phyloP scores from a whole-genome alignment of 2,888 invertebrate species.

The Nasonovia ribisnigri region DNA sequence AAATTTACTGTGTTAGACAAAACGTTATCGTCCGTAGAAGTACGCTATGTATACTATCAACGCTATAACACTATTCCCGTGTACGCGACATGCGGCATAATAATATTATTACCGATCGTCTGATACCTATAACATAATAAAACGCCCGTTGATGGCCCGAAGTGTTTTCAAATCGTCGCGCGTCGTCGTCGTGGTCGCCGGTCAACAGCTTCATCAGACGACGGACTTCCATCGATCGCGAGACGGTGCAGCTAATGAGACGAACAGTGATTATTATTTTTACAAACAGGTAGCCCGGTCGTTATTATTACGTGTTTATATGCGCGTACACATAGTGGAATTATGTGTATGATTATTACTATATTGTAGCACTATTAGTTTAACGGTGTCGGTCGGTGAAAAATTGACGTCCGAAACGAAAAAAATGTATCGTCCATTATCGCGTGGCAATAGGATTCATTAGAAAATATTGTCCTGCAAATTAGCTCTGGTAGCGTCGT shows the following conservation, averaged over 20 bases:
- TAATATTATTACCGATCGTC: not conserved
- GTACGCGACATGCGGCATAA: not conserved
- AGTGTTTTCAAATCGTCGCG: not conserved
- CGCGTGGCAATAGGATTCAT: constrained; percentile 22
- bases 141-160: not conserved
- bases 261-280: constrained; percentile 50
- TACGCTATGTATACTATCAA: not conserved
- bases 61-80: not conserved
- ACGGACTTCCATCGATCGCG: not conserved
- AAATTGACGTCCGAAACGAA: constrained; percentile 41
- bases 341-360: constrained; percentile 20
- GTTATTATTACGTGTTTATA: not conserved
- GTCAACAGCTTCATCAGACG: constrained; percentile 35
- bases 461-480: constrained; percentile 45
- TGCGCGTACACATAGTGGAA: not conserved
- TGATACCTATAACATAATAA: too few species aligned
- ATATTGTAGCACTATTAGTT: not conserved
- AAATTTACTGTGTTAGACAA: not conserved
- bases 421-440: not conserved
- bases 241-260: not conserved
- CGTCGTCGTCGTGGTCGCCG: constrained; percentile 28
- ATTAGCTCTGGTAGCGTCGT: not conserved
- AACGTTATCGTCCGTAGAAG: not conserved
- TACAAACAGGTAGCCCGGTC: constrained; percentile 52
- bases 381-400: not conserved